Evolutionary conservation across 2,888 invertebrate species (phyloP), one percentile per base, ranked within the genome.

Genomic region (Dryomyza anilis): DNA sequence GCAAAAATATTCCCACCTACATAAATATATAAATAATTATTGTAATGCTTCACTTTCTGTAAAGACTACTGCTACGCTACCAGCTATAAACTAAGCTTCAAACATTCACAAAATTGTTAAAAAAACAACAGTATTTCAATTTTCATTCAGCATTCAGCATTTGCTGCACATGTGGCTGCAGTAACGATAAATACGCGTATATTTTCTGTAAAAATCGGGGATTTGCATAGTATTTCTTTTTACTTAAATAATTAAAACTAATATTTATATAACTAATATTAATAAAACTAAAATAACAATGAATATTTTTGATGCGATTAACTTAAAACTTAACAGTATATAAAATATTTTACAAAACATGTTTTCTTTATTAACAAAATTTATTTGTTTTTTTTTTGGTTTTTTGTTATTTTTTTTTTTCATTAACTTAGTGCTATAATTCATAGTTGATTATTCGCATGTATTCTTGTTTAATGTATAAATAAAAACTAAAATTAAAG

Each of bases 401-500:
- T 25, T 27, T 50, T 50, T 25, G 23, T 50, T 14, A 25, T 50
- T 53, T 30, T 53, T 3, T 12, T 29, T 8, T 66, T 53, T 56
- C 50, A 39, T 56, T 14, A 33, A 23, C 21, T n/a, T 63, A 48
- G 30, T n/a, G n/a, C 10, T 50, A 7, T 50, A 50, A n/a, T 25
- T 14, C 23, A 50, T 23, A 50, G 14, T 25, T 27, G 50, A 3
- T 33, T 36, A 14, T 36, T 16, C 16, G 14, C 10, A 48, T 19
- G 30, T 30, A 25, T 12, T 21, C 52, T 29, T 57, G 33, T 36
- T 23, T 56, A n/a, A n/a, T 21, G 27, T 33, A 39, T 65, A 43
- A 52, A 56, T 30, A 27, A n/a, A n/a, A 53, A 12, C 57, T 59
- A 27, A 59, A 74, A 70, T 70, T 72, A 66, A 72, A 70, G 71